Evolutionary conservation across 2,888 invertebrate species (phyloP).

Genomic region (Mycogona germanica): DNA sequence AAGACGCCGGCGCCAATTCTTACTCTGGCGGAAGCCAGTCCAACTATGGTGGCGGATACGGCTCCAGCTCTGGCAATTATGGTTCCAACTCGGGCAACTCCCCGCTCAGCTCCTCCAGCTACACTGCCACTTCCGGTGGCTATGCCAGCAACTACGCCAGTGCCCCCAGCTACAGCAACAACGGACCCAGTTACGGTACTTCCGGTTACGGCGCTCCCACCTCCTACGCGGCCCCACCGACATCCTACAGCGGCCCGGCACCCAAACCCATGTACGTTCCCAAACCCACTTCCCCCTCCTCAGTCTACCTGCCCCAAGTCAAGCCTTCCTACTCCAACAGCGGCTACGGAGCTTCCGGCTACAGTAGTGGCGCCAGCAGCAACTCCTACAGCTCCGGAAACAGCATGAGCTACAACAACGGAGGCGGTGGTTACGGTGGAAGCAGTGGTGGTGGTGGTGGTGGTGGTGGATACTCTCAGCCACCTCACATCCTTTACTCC

Average conservation of each 20-base stretch:
- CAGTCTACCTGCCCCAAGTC: conserved; percentile 13
- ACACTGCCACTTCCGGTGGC: background rate
- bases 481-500: conserved; percentile 31
- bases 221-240: conserved; percentile 16
- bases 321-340: conserved; percentile 11
- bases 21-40: background rate
- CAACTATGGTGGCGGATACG: background rate
- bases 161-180: conserved; percentile 17
- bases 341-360: background rate
- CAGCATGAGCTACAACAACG: conserved; percentile 1
- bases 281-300: conserved; percentile 14
- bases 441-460: background rate
- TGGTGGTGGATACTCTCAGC: conserved; percentile 13
- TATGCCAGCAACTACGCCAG: conserved; percentile 3
- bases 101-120: conserved; percentile 7
- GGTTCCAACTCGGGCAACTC: conserved; percentile 8
- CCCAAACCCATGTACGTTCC: conserved; percentile 14
- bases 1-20: background rate
- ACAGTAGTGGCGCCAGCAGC: conserved; percentile 1
- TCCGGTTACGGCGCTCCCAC: conserved; percentile 8
- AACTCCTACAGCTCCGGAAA: conserved; percentile 12
- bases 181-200: conserved; percentile 18
- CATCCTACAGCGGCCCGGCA: conserved; percentile 15
- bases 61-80: conserved; percentile 12
- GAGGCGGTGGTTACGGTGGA: conserved; percentile 6